Evolutionary conservation across 2,888 invertebrate species (phyloP), one percentile per base, ranked within the genome.

Genomic region (Altica lythri): DNA sequence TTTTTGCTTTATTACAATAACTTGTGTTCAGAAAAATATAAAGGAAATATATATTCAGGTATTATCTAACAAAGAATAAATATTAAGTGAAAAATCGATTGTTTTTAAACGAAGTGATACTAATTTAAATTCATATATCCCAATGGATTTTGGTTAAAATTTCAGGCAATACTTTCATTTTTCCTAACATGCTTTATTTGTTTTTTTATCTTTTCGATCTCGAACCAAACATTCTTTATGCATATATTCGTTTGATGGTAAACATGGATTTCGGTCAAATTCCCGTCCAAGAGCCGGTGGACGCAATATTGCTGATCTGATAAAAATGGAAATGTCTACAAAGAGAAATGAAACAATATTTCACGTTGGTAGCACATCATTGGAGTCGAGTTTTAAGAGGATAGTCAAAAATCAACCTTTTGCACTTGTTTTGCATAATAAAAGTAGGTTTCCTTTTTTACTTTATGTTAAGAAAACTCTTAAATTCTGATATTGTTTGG

Each of bases 271-370:
- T 38, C 38, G 22, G 22, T 22, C 38, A 38, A 38, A 38, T 38
- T 38, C 38, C 10, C 22, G 38, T 38, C 5, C 38, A 38, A 22
- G 38, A 38, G 22, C 19, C 43, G 25, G 16, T 32, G 42, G 40
- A 34, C 34, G 51, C 37, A 44, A 43, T 50, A 43, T 43, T 32
- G 13, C 43, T 10, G 34, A 43, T 43, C 35, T 50, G 43, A 50
- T 50, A 32, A 42, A 32, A 40, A 34, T 42, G 37, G 37, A 44
- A 44, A 29, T 51, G 50, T 50, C 43, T 37, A 34, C 44, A 30
- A 29, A 40, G 37, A 51, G 51, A 43, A 51, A 52, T 44, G 38
- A 45, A 45, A 37, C 45, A 29, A 52, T 52, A 52, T 45, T 37
- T 52, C 52, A 52, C 38, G 22, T 38, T 18, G 18, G 17, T 18